Evolutionary conservation across 2,797 vertebrate genomes (phyloP), one percentile per base, ranked within the genome.

Genomic region (Phaenicophaeus curvirostris): DNA sequence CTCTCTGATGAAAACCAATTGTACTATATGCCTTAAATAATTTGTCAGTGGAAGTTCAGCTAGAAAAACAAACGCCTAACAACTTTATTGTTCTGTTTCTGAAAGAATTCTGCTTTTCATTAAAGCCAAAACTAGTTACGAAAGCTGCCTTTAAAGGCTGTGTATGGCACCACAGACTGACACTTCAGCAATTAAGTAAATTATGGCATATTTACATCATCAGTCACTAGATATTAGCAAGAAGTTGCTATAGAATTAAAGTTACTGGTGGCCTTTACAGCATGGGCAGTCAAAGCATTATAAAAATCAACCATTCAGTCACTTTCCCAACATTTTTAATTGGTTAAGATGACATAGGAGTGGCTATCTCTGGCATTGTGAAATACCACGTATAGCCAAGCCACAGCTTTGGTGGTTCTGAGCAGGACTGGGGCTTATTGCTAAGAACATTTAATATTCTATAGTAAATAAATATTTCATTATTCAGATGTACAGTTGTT

Each of bases 101-200:
- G 74, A 85, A 87, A 55, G 67, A 89, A 87, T 81, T 95, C 95
- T 97, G 96, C 79, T 93, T 96, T 96, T 94, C 86, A 96, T 97
- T 97, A 97, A 7, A 95, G 90, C 74, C 58, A 88, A 69, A 30
- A 91, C n/a, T 50, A 66, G 44, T 88, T 92, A 91, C 8, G 74
- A 97, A 95, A 88, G 48, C 50, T 94, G 37, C 46, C 72, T 83
- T 95, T 93, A 86, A 92, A 92, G 86, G 28, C 19, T 65, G 19
- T 53, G 7, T 50, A 63, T 51, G 44, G 71, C 59, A 82, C 19
- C 58, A 82, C 46, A 77, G 33, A 59, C n/a, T 79, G 71, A 66
- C 24, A 63, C n/a, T 41, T 39, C 39, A 39, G 39, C 80, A 91
- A 92, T 31, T 31, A 94, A 87, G 28, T 23, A 81, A 84, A 65